Conservation (phyloP, 2,113 vertebrate genomes). For the rat (Rattus norvegicus) region DNA sequence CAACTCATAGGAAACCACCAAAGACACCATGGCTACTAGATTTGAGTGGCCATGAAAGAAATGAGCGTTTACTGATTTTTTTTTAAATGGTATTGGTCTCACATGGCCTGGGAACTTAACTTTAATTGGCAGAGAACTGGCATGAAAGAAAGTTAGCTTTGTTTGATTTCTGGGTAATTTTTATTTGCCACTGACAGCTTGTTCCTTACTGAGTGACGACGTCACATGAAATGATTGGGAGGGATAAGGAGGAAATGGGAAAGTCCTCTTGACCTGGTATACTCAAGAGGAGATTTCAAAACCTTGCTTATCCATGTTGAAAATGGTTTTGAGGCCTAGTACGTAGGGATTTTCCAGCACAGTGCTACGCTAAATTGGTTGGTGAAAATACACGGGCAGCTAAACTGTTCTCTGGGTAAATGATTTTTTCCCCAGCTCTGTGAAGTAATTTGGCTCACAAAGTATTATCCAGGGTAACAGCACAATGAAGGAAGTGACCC, state of each 20-base stretch:
- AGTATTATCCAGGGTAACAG: constrained; percentile 51
- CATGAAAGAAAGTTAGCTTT: constrained; percentile 34
- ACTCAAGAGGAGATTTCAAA: constrained; percentile 19
- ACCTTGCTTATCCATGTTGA: constrained; percentile 64
- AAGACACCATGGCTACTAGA: background rate
- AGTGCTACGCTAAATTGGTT: constrained; percentile 58
- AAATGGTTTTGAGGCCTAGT: constrained; percentile 67
- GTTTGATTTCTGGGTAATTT: constrained; percentile 16
- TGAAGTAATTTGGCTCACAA: constrained; percentile 29
- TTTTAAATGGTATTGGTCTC: background rate
- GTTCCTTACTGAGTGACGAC: constrained; percentile 39
- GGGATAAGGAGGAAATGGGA: background rate
- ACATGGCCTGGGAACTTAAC: background rate
- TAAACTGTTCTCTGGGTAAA: constrained; percentile 55
- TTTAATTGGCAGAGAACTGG: background rate
- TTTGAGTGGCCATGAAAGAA: background rate
- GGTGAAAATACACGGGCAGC: constrained; percentile 43
- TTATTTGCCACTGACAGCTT: constrained; percentile 43
- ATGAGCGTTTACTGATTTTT: background rate
- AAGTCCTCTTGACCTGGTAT: background rate
- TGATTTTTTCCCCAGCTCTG: constrained; percentile 42
- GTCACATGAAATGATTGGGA: constrained; percentile 47
- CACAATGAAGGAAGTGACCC: background rate
- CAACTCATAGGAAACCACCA: constrained; percentile 7
- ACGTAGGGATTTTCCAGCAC: constrained; percentile 68